Evolutionary conservation across 2,888 invertebrate genomes (phyloP).

Genomic region (Sminthurinus aureus): DNA sequence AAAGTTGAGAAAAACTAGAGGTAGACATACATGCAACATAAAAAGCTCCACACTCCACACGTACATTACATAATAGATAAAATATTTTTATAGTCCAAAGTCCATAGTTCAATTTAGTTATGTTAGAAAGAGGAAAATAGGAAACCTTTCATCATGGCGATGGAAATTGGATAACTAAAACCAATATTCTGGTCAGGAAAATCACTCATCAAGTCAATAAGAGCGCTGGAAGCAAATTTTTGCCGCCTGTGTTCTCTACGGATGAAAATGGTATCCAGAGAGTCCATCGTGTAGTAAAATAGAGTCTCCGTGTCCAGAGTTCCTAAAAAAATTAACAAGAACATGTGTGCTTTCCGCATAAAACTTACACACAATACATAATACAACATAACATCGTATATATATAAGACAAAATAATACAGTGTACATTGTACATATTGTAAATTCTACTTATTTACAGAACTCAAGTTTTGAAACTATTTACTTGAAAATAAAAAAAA

Average conservation of each 20-base stretch:
- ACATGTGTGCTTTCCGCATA: no score
- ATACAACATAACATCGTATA: no score
- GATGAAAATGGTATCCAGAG: constrained; percentile 64
- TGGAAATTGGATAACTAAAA: constrained; percentile 63
- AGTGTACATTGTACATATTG: no score
- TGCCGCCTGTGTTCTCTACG: constrained; percentile 61
- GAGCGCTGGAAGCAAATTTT: constrained; percentile 62
- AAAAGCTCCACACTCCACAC: background rate
- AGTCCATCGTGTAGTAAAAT: constrained; percentile 62
- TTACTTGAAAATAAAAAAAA: no score
- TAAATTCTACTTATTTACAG: no score
- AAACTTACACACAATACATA: no score
- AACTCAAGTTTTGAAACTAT: no score
- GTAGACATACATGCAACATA: background rate
- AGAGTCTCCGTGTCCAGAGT: constrained; percentile 60
- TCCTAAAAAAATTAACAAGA: constrained; percentile 56
- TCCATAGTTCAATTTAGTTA: background rate
- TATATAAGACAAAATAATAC: no score
- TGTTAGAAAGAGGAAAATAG: background rate
- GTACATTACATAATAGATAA: background rate
- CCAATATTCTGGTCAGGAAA: constrained; percentile 62
- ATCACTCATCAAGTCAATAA: constrained; percentile 61
- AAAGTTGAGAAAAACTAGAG: background rate
- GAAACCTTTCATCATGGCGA: constrained; percentile 63
- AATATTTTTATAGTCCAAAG: background rate